Evolutionary conservation across 2,888 invertebrate genomes (phyloP), one percentile per base, ranked within the genome.

Genomic region (Tuta absoluta): DNA sequence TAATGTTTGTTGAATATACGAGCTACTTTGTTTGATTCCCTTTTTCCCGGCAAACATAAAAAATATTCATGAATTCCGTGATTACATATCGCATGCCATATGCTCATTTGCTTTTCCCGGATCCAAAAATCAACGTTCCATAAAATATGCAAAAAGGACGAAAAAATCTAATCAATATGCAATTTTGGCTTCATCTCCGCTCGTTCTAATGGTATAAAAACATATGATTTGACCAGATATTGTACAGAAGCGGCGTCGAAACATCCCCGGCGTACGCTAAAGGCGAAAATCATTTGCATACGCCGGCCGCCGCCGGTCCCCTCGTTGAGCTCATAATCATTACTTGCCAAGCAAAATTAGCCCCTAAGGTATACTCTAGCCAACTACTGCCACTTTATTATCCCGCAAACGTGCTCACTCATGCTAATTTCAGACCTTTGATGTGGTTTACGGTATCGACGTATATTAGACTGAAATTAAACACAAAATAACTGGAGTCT

Each of bases 211-310:
- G 58, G 57, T 38, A 61, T 59, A 63, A 64, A 64, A 69, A 72
- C 71, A 71, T 71, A 69, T 69, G 73, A 75, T 75, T 73, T 70
- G 70, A 68, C 69, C 70, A 74, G 71, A 72, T 75, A 76, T 73
- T 71, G 73, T 75, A 74, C 78, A 78, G 78, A 71, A 77, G 78
- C 77, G 71, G 7, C 12, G n/a, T 33, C 69, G 73, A 66, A 69
- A 65, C 66, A 68, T 69, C 68, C 72, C 67, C 66, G 17, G 24
- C 14, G 72, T 69, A 75, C 82, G 84, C 86, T 89, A 81, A 85
- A 84, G 89, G 87, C 88, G 80, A 87, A 81, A 86, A 82, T 85
- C 85, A 91, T 91, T 91, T 89, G 86, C 90, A 90, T 91, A 89
- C 85, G 88, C 85, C 80, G 85, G 85, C 85, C 80, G 74, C 78